These are phyloP conservation scores for Bombyx mori DNA, from an alignment of 1,140 invertebrate species.

Conservation along the genomic window DNA sequence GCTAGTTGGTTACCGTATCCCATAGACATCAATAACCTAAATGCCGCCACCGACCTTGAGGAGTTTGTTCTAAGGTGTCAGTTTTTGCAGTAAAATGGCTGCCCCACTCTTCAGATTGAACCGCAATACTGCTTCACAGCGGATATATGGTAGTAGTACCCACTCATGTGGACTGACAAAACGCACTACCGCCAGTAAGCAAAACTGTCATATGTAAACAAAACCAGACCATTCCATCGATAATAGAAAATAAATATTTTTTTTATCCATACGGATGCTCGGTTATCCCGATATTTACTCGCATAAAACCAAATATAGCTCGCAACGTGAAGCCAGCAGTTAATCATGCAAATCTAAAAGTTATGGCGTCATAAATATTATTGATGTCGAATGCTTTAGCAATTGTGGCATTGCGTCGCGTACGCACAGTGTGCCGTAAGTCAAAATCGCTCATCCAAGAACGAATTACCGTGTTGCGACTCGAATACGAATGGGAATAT, in stretches of 20 bases:
- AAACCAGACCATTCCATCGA: not conserved
- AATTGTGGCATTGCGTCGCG: constrained; percentile 1
- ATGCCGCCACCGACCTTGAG: too few relatives aligned
- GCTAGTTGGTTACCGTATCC: too few relatives aligned
- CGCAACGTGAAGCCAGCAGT: constrained; percentile 4
- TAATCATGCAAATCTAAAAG: not conserved
- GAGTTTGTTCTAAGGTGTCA: too few relatives aligned
- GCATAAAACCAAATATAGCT: not conserved
- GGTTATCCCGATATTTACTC: not conserved
- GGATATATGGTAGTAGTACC: too few relatives aligned
- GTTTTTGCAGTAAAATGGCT: too few relatives aligned
- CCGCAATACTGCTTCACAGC: too few relatives aligned
- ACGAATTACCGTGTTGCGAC: constrained; percentile 14
- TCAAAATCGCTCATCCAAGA: constrained; percentile 11
- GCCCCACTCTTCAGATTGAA: too few relatives aligned
- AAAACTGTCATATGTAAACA: too few relatives aligned
- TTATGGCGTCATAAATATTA: not conserved
- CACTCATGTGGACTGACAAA: too few relatives aligned
- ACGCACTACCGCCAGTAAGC: too few relatives aligned
- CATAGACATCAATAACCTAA: too few relatives aligned
- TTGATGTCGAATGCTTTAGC: constrained; percentile 3
- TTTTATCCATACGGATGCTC: not conserved
- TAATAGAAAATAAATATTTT: not conserved
- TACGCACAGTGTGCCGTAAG: constrained; percentile 4
- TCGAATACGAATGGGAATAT: constrained; percentile 12